phyloP scores from a whole-genome alignment of 2,797 vertebrate species.

The Furcifer pardalis region DNA sequence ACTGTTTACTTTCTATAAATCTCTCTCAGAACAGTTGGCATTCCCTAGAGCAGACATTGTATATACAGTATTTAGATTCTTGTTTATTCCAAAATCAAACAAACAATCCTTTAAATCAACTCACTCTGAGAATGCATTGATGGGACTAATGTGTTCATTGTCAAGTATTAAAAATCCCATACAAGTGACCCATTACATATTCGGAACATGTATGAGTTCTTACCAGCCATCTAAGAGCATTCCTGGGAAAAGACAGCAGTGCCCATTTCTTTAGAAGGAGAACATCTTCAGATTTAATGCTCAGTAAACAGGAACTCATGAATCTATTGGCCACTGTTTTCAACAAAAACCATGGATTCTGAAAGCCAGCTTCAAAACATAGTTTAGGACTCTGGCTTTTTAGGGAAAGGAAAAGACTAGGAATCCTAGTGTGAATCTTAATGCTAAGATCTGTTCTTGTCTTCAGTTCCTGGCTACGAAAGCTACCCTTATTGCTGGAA shows the following conservation, averaged over 20 bases:
- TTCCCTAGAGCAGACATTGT: background rate
- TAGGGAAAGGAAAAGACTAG: background rate
- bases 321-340: background rate
- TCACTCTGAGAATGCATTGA: too few species aligned
- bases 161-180: too few species aligned
- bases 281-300: background rate
- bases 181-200: too few species aligned
- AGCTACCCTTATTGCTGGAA: background rate
- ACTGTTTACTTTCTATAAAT: background rate
- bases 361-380: background rate
- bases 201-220: too few species aligned
- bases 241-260: too few species aligned
- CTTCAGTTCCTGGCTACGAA: background rate
- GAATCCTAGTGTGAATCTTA: background rate
- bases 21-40: background rate
- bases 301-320: background rate
- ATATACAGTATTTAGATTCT: background rate
- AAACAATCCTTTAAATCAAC: too few species aligned
- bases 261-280: background rate
- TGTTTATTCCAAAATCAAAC: too few species aligned
- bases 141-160: too few species aligned
- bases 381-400: background rate
- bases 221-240: too few species aligned
- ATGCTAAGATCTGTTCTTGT: background rate
- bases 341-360: background rate